Evolutionary conservation across 1,140 invertebrate species (phyloP).

Genomic region (Caenorhabditis briggsae): DNA sequence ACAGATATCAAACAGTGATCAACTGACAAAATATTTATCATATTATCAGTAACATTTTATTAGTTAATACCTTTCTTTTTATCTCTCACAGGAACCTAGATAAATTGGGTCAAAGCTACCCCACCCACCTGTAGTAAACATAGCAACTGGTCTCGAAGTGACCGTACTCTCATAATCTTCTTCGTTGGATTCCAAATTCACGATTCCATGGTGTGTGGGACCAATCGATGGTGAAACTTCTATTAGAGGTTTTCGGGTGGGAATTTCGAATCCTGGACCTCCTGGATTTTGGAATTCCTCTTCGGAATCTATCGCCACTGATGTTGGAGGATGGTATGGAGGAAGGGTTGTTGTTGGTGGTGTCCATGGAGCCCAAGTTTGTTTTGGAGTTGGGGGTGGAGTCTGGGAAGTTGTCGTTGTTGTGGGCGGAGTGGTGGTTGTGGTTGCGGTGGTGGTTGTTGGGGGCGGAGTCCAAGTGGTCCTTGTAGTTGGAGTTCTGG

Average conservation of each 20-base stretch:
- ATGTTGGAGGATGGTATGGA: conserved; percentile 13
- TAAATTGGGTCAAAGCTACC: not conserved
- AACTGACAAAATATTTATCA: too few species aligned
- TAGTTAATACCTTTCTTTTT: not conserved
- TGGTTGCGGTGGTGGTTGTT: not conserved
- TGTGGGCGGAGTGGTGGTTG: conserved; percentile 9
- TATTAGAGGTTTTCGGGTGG: not conserved
- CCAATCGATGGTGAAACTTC: not conserved
- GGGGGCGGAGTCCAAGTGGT: conserved; percentile 3
- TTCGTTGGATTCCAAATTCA: not conserved
- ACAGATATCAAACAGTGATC: too few species aligned
- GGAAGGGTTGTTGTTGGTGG: not conserved
- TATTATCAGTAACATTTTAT: too few species aligned
- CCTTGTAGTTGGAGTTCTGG: not conserved
- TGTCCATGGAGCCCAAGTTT: conserved; percentile 39
- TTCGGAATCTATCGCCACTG: not conserved
- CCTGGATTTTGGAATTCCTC: not conserved
- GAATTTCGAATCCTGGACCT: not conserved
- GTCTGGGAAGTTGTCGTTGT: not conserved
- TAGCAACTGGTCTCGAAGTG: not conserved
- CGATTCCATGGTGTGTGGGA: conserved; percentile 9
- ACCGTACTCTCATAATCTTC: conserved; percentile 48
- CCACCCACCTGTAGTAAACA: conserved; percentile 16
- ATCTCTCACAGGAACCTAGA: not conserved
- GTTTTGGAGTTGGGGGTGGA: not conserved